Conservation (phyloP, 2,113 vertebrate genomes). For the Barbus barbus region DNA sequence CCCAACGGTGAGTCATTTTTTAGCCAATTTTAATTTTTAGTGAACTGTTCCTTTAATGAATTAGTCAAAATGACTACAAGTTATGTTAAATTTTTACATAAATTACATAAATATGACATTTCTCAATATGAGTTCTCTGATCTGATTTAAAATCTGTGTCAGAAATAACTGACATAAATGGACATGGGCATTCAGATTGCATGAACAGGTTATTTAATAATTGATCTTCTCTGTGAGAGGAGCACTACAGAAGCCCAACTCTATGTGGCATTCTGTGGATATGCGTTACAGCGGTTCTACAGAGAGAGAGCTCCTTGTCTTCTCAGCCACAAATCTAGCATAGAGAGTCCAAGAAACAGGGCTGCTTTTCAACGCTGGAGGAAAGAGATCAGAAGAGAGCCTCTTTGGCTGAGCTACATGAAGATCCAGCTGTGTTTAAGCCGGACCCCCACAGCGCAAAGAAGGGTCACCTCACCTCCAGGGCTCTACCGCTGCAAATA, state of each 20-base stretch:
- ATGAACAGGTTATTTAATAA: background rate
- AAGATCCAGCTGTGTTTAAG: conserved; percentile 65
- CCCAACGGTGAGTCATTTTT: too few relatives aligned
- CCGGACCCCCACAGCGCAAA: conserved; percentile 48
- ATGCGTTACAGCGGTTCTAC: background rate
- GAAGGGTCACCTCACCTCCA: conserved; percentile 30
- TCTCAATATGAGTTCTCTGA: background rate
- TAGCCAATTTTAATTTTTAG: background rate
- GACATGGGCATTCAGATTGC: background rate
- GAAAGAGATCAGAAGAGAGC: conserved; percentile 11
- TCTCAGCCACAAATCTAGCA: background rate
- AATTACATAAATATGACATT: background rate
- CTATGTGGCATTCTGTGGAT: background rate
- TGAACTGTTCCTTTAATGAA: background rate
- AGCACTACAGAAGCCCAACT: background rate
- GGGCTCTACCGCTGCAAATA: conserved; percentile 31
- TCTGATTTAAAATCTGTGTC: background rate
- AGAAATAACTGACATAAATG: background rate
- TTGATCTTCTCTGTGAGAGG: background rate
- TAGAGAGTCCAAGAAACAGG: conserved; percentile 40
- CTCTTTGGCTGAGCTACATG: conserved; percentile 47
- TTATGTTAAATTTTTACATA: too few relatives aligned
- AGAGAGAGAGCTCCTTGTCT: background rate
- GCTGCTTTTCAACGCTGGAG: conserved; percentile 26
- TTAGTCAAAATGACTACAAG: background rate